phyloP scores from a whole-genome alignment of 2,888 invertebrate genomes.

The Polietes domitor region DNA sequence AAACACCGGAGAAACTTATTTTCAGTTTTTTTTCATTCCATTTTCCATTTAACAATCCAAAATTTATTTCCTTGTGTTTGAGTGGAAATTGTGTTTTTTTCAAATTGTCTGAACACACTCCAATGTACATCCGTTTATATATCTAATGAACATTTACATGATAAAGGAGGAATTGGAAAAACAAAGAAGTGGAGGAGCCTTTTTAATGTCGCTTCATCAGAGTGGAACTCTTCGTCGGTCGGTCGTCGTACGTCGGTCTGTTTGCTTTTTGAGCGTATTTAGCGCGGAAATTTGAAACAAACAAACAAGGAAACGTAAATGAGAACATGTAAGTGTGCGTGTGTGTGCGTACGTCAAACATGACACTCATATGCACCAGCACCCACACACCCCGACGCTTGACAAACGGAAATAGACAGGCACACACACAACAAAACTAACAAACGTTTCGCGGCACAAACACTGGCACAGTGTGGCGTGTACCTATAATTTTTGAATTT shows the following conservation, averaged over 20 bases:
- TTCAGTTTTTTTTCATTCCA: too few relatives aligned
- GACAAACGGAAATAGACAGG: not conserved
- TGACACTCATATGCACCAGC: not conserved
- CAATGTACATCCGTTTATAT: not conserved
- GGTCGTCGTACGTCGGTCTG: not conserved
- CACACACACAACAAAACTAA: not conserved
- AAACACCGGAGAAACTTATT: too few relatives aligned
- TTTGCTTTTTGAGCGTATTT: slow-evolving; percentile 4
- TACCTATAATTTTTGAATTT: too few relatives aligned
- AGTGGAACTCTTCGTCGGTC: not conserved
- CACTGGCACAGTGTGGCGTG: too few relatives aligned
- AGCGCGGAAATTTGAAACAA: slow-evolving; percentile 17
- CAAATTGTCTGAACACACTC: too few relatives aligned
- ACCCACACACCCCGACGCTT: not conserved
- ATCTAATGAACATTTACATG: slow-evolving; percentile 59
- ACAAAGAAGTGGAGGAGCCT: slow-evolving; percentile 2
- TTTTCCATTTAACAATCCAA: too few relatives aligned
- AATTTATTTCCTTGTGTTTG: too few relatives aligned
- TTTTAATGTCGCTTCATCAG: slow-evolving; percentile 12
- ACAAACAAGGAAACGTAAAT: slow-evolving; percentile 9
- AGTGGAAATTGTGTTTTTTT: too few relatives aligned
- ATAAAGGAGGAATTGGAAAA: slow-evolving; percentile 51
- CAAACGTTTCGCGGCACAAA: too few relatives aligned
- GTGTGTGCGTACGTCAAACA: not conserved
- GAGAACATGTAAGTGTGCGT: not conserved